Conservation (phyloP, 2,888 invertebrate species). For the Mongoloraphidia duomilia region DNA sequence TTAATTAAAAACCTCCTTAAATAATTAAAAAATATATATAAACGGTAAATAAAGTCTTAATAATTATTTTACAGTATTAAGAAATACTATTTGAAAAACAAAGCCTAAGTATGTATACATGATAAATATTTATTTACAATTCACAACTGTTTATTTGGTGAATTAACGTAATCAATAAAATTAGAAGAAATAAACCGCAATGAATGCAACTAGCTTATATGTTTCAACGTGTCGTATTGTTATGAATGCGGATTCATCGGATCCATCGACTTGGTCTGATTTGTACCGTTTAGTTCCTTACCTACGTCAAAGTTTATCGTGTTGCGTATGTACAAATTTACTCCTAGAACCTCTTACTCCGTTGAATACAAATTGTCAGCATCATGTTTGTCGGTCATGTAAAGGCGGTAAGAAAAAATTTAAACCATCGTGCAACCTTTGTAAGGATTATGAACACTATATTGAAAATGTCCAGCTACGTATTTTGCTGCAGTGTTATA, state of each 20-base stretch:
- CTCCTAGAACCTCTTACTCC: conserved; percentile 72
- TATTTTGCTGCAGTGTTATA: conserved; percentile 74
- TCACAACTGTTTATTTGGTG: no score
- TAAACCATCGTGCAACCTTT: conserved; percentile 72
- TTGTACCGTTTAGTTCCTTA: conserved; percentile 71
- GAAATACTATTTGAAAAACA: no score
- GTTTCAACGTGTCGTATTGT: conserved; percentile 69
- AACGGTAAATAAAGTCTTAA: no score
- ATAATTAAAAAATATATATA: no score
- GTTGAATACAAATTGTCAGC: conserved; percentile 64
- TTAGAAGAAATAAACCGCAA: conserved; percentile 21
- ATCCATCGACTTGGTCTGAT: conserved; percentile 64
- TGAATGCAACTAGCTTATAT: conserved; percentile 73
- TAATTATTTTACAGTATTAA: no score
- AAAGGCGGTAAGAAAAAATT: conserved; percentile 72
- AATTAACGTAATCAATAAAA: no score
- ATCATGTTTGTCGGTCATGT: conserved; percentile 77
- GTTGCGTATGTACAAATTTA: conserved; percentile 77
- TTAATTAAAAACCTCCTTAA: no score
- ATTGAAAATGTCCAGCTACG: conserved; percentile 68
- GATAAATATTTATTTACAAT: no score
- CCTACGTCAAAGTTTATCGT: conserved; percentile 73
- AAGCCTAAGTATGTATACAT: no score
- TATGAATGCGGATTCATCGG: conserved; percentile 55
- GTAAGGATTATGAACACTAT: conserved; percentile 71